Base-by-base conservation (phyloP, 2,888 invertebrate species). In the Atrina japonica region DNA sequence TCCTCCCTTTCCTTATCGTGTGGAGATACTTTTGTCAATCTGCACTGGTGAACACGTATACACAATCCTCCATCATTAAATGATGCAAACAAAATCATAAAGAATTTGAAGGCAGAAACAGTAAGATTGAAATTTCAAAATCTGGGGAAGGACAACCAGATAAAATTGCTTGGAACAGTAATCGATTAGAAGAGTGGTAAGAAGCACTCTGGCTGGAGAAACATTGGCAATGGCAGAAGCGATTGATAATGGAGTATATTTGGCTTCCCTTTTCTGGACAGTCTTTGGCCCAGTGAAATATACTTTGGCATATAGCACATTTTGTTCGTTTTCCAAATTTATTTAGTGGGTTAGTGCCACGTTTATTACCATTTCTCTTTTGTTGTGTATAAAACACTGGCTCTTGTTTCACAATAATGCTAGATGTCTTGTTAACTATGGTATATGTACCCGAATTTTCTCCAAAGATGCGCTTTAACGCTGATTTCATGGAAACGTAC, bases 141-240 rank as follows among this genome's bases (percentile, higher is more conserved):
- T n/a, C n/a, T n/a, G n/a, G n/a, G n/a, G n/a, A n/a, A n/a, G n/a
- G n/a, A n/a, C n/a, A n/a, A n/a, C n/a, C n/a, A n/a, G n/a, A n/a
- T n/a, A n/a, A n/a, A n/a, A n/a, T n/a, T n/a, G n/a, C n/a, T n/a
- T n/a, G n/a, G n/a, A n/a, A n/a, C n/a, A n/a, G n/a, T n/a, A n/a
- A n/a, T n/a, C n/a, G n/a, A n/a, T n/a, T n/a, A n/a, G n/a, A 35
- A 43, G 72, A 30, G 75, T 77, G 14, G 73, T 73, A 16, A 72
- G 69, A 52, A 76, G 75, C 49, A 75, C 77, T 35, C 29, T 75
- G 7, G 78, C 78, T 14, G 75, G n/a, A n/a, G n/a, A n/a, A 68
- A 55, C 75, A 23, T 60, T 79, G 18, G 61, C 75, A 21, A 53
- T 65, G 64, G 45, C 64, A n/a, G n/a, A n/a, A n/a, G n/a, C n/a